These are phyloP conservation scores for Temnothorax ravouxi DNA, from an alignment of 2,888 invertebrate species.

Conservation along the genomic window DNA sequence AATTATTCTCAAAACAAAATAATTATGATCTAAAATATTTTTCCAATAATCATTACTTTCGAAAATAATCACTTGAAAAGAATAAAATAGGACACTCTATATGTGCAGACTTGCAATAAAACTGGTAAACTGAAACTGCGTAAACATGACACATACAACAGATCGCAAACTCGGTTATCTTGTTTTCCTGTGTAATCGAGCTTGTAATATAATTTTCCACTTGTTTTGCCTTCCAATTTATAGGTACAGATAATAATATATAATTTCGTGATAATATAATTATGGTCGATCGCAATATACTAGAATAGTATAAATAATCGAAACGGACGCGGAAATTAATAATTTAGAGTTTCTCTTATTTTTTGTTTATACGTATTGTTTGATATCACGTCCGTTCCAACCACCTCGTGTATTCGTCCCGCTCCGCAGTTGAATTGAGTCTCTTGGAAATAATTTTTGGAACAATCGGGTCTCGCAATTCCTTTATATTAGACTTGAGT, in stretches of 20 bases:
- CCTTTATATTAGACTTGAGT: too few species aligned
- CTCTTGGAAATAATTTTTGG: too few species aligned
- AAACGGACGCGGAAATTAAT: not conserved
- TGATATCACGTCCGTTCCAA: too few species aligned
- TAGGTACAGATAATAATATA: not conserved
- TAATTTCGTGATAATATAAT: constrained; percentile 29
- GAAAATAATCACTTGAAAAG: not conserved
- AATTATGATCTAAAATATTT: not conserved
- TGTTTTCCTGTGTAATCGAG: constrained; percentile 38
- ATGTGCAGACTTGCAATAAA: constrained; percentile 8
- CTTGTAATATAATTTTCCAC: constrained; percentile 47
- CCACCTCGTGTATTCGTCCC: too few species aligned
- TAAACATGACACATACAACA: constrained; percentile 21
- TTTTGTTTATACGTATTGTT: not conserved
- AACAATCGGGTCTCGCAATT: too few species aligned
- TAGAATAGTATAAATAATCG: not conserved
- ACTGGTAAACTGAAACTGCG: constrained; percentile 12
- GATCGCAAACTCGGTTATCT: constrained; percentile 27
- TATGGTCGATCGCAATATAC: not conserved
- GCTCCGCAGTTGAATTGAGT: too few species aligned
- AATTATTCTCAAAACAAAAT: not conserved
- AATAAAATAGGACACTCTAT: not conserved
- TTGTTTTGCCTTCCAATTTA: constrained; percentile 43
- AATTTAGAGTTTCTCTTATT: not conserved
- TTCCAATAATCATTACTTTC: not conserved